phyloP scores from a whole-genome alignment of 2,113 vertebrate genomes.

The Xyliphius kryptos region DNA sequence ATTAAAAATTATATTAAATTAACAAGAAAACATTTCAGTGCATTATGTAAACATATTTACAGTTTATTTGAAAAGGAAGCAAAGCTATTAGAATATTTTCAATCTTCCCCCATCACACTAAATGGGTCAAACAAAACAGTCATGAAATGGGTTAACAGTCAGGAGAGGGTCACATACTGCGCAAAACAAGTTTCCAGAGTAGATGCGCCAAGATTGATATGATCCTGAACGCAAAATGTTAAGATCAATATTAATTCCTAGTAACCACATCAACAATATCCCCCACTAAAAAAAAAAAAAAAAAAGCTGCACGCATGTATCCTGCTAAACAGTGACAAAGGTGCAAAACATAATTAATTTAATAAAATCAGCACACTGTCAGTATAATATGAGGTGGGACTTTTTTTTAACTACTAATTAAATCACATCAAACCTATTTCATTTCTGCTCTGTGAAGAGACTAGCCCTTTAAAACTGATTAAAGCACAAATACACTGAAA shows the following conservation, averaged over 20 bases:
- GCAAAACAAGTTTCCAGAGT: neutral
- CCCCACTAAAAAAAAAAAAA: too few relatives aligned
- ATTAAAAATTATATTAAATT: too few relatives aligned
- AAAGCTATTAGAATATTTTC: constrained; percentile 16
- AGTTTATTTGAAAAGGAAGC: constrained; percentile 40
- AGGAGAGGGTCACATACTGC: neutral
- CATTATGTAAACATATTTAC: constrained; percentile 44
- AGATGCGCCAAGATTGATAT: neutral
- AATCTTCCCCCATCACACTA: constrained; percentile 6
- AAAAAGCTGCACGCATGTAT: too few relatives aligned
- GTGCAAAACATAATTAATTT: too few relatives aligned
- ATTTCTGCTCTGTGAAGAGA: neutral
- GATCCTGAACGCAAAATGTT: neutral
- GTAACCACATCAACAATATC: too few relatives aligned
- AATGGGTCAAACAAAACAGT: constrained; percentile 1
- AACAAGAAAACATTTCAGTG: too few relatives aligned
- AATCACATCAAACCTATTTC: neutral
- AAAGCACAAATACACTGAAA: constrained; percentile 7
- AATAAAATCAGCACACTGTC: too few relatives aligned
- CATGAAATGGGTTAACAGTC: neutral
- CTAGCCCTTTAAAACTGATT: constrained; percentile 18
- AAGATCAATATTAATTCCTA: too few relatives aligned
- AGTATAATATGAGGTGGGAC: too few relatives aligned
- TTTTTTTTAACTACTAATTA: too few relatives aligned
- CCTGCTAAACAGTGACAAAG: too few relatives aligned